phyloP scores from a whole-genome alignment of 2,888 invertebrate genomes.

The Hesperia comma region DNA sequence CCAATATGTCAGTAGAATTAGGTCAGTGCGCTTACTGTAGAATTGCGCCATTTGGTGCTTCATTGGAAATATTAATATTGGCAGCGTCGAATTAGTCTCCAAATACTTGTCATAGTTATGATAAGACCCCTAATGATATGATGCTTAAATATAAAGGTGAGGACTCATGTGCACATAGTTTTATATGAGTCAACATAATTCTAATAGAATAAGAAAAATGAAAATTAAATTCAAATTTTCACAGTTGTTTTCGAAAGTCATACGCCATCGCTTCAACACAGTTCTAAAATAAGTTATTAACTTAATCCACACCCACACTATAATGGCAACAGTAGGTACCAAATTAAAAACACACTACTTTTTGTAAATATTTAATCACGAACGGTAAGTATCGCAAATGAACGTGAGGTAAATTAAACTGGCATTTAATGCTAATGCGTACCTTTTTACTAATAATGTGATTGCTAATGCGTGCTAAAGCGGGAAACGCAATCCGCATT shows the following conservation, averaged over 20 bases:
- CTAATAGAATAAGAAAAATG: too few relatives aligned
- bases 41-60: slow-evolving; percentile 39
- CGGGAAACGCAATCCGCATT: slow-evolving; percentile 28
- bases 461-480: slow-evolving; percentile 21
- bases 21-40: slow-evolving; percentile 44
- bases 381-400: slow-evolving; percentile 19
- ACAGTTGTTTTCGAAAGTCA: too few relatives aligned
- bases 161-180: too few relatives aligned
- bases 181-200: too few relatives aligned
- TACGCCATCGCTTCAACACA: too few relatives aligned
- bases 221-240: too few relatives aligned
- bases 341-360: slow-evolving; percentile 5
- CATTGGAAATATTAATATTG: slow-evolving; percentile 45
- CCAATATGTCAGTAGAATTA: slow-evolving; percentile 46
- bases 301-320: too few relatives aligned
- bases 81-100: slow-evolving; percentile 29
- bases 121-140: slow-evolving; percentile 9
- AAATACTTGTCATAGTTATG: slow-evolving; percentile 14
- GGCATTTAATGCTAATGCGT: slow-evolving; percentile 23
- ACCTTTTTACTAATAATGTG: too few relatives aligned
- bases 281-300: too few relatives aligned
- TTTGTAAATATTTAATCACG: slow-evolving; percentile 8
- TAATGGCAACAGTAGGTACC: not conserved
- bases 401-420: slow-evolving; percentile 27
- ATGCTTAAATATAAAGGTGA: not conserved